phyloP scores from a whole-genome alignment of 1,140 invertebrate species.

The Macrocentrus cingulum region DNA sequence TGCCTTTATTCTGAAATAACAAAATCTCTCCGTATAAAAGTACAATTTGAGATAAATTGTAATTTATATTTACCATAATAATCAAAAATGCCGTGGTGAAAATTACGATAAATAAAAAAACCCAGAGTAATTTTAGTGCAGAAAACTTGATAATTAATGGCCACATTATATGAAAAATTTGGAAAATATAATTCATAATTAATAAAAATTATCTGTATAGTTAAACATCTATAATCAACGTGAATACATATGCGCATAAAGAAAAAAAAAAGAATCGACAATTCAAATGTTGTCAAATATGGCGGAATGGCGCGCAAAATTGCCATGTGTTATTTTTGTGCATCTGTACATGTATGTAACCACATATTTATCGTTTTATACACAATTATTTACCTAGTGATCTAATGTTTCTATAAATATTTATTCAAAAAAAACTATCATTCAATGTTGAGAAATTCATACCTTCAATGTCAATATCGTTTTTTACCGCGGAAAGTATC shows the following conservation, averaged over 20 bases:
- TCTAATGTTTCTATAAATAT: not conserved
- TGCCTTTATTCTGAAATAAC: constrained; percentile 14
- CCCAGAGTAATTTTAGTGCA: constrained; percentile 16
- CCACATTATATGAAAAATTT: constrained; percentile 1
- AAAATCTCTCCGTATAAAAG: too few relatives aligned
- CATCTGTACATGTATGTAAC: too few relatives aligned
- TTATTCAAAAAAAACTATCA: not conserved
- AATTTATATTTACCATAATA: constrained; percentile 5
- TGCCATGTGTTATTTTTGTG: too few relatives aligned
- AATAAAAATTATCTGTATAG: not conserved
- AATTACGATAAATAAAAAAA: constrained; percentile 17
- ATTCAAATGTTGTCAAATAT: too few relatives aligned
- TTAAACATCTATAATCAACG: not conserved
- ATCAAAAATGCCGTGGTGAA: constrained; percentile 6
- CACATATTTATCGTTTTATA: too few relatives aligned
- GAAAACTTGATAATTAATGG: constrained; percentile 10
- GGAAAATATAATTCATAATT: constrained; percentile 9
- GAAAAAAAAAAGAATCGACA: too few relatives aligned
- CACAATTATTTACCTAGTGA: too few relatives aligned
- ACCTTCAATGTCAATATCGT: not conserved
- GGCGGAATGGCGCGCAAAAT: too few relatives aligned
- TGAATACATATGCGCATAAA: too few relatives aligned
- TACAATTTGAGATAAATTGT: too few relatives aligned
- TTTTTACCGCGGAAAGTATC: not conserved
- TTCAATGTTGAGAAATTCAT: not conserved